These are phyloP conservation scores for Strigops habroptila DNA, from an alignment of 2,113 vertebrate species.

Conservation along the genomic window DNA sequence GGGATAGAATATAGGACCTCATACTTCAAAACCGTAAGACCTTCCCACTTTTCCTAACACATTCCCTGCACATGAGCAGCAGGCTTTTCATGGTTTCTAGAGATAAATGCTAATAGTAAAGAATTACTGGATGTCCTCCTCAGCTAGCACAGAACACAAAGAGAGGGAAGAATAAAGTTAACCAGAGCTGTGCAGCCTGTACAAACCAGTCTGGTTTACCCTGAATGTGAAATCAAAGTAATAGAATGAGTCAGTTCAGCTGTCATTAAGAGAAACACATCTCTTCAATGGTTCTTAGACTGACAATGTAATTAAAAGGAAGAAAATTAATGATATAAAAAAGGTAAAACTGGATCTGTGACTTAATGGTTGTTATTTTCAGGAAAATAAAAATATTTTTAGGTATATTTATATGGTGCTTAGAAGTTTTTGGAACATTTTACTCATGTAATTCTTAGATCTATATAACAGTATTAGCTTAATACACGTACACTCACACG, in stretches of 20 bases:
- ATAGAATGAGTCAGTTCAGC: not conserved
- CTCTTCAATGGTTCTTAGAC: not conserved
- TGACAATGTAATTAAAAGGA: not conserved
- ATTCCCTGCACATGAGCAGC: not conserved
- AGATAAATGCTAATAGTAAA: not conserved
- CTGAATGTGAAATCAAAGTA: not conserved
- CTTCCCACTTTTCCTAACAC: not conserved
- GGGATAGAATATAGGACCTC: not conserved
- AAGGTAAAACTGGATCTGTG: not conserved
- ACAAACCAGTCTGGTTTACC: not conserved
- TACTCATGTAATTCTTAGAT: not conserved
- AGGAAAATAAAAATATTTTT: not conserved
- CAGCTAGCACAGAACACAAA: not conserved
- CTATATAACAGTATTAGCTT: not conserved
- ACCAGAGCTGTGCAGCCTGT: not conserved
- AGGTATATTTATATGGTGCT: not conserved
- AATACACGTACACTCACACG: not conserved
- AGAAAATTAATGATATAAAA: not conserved
- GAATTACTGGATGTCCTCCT: not conserved
- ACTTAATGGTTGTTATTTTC: not conserved
- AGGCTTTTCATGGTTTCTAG: not conserved
- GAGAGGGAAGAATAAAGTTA: not conserved
- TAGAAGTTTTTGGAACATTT: not conserved
- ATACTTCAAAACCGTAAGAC: not conserved
- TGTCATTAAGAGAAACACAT: not conserved